Conservation (phyloP, 2,113 vertebrate species). For the Passer domesticus region DNA sequence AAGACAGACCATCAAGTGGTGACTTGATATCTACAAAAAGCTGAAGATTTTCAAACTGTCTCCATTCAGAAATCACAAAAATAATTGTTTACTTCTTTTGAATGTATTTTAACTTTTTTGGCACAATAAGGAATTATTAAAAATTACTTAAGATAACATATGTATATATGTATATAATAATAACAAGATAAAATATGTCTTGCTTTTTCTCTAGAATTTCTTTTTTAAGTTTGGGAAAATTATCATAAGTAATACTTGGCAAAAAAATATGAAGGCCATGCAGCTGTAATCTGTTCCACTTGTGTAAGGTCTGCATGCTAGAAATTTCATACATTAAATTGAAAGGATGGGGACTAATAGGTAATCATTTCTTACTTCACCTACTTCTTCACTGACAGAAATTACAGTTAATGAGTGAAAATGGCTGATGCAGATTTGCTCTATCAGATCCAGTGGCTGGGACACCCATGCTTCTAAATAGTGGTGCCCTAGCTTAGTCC, state of each 20-base stretch:
- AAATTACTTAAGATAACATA: not conserved
- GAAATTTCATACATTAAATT: not conserved
- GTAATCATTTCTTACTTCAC: not conserved
- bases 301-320: not conserved
- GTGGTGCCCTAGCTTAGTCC: not conserved
- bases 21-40: not conserved
- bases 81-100: not conserved
- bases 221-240: not conserved
- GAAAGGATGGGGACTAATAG: not conserved
- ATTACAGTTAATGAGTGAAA: not conserved
- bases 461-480: not conserved
- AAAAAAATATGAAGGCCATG: not conserved
- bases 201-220: not conserved
- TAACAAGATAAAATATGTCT: not conserved
- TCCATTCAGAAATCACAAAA: not conserved
- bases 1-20: not conserved
- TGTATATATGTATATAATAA: not conserved
- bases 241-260: not conserved
- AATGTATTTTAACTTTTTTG: not conserved
- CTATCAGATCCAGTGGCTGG: not conserved
- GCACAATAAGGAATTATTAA: not conserved
- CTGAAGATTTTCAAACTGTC: not conserved
- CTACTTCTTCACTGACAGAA: not conserved
- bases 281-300: not conserved
- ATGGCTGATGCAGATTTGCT: not conserved